Conservation (phyloP, 1,140 invertebrate genomes). For the Atopsyche davidsoni region DNA sequence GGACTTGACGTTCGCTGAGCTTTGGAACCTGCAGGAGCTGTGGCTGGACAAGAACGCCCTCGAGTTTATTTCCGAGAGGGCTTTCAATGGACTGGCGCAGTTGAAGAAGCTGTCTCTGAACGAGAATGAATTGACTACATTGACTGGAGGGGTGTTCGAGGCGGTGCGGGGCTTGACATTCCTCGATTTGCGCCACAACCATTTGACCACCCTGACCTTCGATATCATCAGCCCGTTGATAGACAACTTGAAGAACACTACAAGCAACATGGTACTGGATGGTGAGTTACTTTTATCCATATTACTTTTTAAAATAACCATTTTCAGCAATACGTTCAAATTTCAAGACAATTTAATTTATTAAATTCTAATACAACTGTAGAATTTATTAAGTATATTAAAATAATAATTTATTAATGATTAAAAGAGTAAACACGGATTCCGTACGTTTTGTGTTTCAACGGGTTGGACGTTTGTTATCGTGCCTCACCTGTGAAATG, state of each 20-base stretch:
- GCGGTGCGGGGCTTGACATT: slow-evolving; percentile 58
- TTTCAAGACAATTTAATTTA: no score
- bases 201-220: slow-evolving; percentile 65
- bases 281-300: slow-evolving; percentile 68
- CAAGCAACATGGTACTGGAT: slow-evolving; percentile 65
- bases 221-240: slow-evolving; percentile 66
- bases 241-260: slow-evolving; percentile 63
- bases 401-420: no score
- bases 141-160: slow-evolving; percentile 59
- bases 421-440: no score
- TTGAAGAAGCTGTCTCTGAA: slow-evolving; percentile 61
- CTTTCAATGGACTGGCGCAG: slow-evolving; percentile 63
- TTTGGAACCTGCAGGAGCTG: slow-evolving; percentile 63
- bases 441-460: no score
- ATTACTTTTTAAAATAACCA: no score
- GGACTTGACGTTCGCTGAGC: slow-evolving; percentile 66
- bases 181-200: slow-evolving; percentile 66
- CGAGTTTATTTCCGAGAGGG: slow-evolving; percentile 60
- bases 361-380: no score
- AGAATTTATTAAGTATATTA: no score
- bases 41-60: slow-evolving; percentile 64
- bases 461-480: no score
- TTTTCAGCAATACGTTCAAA: no score
- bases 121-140: slow-evolving; percentile 62
- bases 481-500: no score